Percentiles rank a stretch among this genome's conserved stretches.
These are phyloP conservation scores for Serilophus lunatus DNA, from an alignment of 2,113 vertebrate genomes.

Conservation along the genomic window DNA sequence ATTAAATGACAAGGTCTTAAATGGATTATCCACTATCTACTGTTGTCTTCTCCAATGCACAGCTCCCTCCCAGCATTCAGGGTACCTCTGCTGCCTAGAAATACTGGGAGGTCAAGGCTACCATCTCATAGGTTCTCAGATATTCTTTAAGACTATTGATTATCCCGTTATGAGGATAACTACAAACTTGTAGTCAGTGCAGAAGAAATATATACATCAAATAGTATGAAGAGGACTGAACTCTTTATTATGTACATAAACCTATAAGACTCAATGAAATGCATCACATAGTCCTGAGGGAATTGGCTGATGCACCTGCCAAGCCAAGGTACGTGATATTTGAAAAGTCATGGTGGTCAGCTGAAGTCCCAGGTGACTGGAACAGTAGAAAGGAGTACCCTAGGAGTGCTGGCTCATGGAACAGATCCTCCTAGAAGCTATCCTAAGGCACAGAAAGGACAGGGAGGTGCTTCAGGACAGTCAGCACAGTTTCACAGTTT, in stretches of 20 bases:
- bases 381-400: not conserved
- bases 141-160: not conserved
- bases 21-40: not conserved
- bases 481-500: not conserved
- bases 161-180: not conserved
- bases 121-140: not conserved
- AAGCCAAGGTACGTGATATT: not conserved
- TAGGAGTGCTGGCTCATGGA: not conserved
- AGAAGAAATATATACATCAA: not conserved
- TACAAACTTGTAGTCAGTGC: not conserved
- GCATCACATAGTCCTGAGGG: not conserved
- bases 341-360: not conserved
- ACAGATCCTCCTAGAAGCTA: not conserved
- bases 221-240: not conserved
- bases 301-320: not conserved
- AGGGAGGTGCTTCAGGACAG: not conserved
- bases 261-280: fast-evolving
- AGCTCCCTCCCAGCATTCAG: not conserved
- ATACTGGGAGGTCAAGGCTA: not conserved
- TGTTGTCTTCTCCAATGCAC: not conserved
- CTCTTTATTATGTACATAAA: not conserved
- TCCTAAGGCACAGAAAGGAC: not conserved
- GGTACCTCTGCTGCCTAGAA: not conserved
- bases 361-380: not conserved
- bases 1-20: not conserved